A percentile compares a stretch with the other conserved stretches of the same genome.
phyloP scores from a whole-genome alignment of 2,888 invertebrate genomes.

The Hyles lineata region DNA sequence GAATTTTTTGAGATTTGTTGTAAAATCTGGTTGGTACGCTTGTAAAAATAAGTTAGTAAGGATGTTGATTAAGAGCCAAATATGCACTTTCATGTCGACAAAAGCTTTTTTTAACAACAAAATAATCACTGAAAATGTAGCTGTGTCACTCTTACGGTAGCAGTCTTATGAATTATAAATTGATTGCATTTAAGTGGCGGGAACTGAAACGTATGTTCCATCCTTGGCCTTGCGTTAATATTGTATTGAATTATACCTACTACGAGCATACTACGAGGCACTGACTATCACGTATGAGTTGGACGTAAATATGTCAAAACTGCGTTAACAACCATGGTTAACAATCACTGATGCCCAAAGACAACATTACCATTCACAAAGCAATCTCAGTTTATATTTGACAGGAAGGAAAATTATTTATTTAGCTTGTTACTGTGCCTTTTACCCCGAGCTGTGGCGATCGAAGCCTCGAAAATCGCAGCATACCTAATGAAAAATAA shows the following conservation, averaged over 20 bases:
- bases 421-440: too few relatives aligned
- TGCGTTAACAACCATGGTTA: too few relatives aligned
- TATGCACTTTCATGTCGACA: neutral
- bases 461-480: too few relatives aligned
- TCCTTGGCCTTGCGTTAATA: slow-evolving; percentile 8
- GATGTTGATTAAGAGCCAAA: neutral
- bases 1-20: too few relatives aligned
- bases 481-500: too few relatives aligned
- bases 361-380: too few relatives aligned
- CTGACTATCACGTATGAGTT: neutral
- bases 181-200: slow-evolving; percentile 6
- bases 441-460: too few relatives aligned
- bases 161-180: neutral
- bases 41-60: neutral
- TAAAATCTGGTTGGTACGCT: too few relatives aligned
- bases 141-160: neutral
- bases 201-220: neutral
- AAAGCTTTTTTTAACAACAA: neutral
- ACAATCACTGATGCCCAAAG: too few relatives aligned
- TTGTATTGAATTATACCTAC: neutral
- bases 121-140: neutral
- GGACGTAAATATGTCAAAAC: too few relatives aligned
- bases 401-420: too few relatives aligned
- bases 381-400: too few relatives aligned
- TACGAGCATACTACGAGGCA: neutral